Evolutionary conservation across 1,140 invertebrate species (phyloP).

Genomic region (Berghia stephanieae): DNA sequence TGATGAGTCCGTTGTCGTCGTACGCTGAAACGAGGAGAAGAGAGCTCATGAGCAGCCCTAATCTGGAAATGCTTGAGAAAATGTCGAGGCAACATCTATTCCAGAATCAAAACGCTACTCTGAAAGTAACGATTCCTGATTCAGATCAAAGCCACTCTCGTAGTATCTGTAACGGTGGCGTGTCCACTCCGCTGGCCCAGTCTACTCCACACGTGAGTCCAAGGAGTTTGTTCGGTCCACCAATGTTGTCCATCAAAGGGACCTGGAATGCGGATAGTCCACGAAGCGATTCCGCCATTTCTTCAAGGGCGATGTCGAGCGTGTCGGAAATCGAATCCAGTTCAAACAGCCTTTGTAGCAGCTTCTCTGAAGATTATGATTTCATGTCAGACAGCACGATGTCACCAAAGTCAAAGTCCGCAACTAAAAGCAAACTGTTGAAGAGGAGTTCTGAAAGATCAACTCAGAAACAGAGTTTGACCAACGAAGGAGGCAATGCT

Average conservation of each 20-base stretch:
- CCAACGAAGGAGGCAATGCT: not conserved
- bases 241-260: not conserved
- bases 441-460: slow-evolving; percentile 2
- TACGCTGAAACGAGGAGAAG: not conserved
- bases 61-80: slow-evolving; percentile 1
- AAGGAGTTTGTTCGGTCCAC: not conserved
- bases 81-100: not conserved
- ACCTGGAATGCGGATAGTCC: slow-evolving; percentile 18
- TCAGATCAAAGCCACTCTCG: not conserved
- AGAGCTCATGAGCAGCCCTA: not conserved
- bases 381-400: slow-evolving; percentile 19
- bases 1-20: not conserved
- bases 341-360: not conserved
- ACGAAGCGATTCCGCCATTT: not conserved
- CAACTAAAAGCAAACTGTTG: not conserved
- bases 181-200: slow-evolving; percentile 25
- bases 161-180: not conserved
- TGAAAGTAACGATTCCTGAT: slow-evolving; percentile 13
- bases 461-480: not conserved
- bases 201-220: slow-evolving; percentile 29
- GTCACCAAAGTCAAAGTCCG: not conserved
- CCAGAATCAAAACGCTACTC: no score
- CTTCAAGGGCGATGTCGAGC: not conserved
- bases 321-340: not conserved
- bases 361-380: slow-evolving; percentile 26